Evolutionary conservation across 1,140 invertebrate genomes (phyloP).

Genomic region (Saccostrea cuccullata): DNA sequence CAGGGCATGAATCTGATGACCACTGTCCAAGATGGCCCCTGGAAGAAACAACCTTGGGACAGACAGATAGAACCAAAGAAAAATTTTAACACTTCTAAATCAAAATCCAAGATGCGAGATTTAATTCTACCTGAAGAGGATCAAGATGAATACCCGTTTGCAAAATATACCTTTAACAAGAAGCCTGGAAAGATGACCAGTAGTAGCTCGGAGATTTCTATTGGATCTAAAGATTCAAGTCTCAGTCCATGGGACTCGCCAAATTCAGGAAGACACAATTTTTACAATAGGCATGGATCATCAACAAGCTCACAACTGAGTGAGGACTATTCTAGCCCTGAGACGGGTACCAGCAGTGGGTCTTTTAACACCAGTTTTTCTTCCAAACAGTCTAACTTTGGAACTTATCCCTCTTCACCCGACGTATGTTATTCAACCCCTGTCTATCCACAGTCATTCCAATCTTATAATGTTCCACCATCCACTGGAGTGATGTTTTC

Average conservation of each 20-base stretch:
- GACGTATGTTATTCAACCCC: neutral
- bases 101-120: conserved; percentile 41
- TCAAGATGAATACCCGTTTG: conserved; percentile 62
- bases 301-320: conserved; percentile 31
- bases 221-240: conserved; percentile 41
- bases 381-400: conserved; percentile 20
- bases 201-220: conserved; percentile 47
- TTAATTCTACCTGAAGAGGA: conserved; percentile 63
- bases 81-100: neutral
- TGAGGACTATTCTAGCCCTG: conserved; percentile 27
- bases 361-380: conserved; percentile 35
- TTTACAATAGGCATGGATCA: conserved; percentile 24
- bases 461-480: neutral
- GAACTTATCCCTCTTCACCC: neutral
- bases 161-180: conserved; percentile 66
- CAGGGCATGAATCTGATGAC: conserved; percentile 31
- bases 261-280: neutral
- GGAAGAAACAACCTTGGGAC: neutral
- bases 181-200: conserved; percentile 52
- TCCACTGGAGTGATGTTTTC: neutral
- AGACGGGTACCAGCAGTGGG: conserved; percentile 19
- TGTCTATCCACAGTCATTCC: conserved; percentile 3
- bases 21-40: neutral
- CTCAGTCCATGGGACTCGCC: neutral
- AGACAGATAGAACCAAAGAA: conserved; percentile 32